Evolutionary conservation across 2,113 vertebrate genomes (phyloP), one percentile per base, ranked within the genome.

Genomic region (Dolichotis patagonum): DNA sequence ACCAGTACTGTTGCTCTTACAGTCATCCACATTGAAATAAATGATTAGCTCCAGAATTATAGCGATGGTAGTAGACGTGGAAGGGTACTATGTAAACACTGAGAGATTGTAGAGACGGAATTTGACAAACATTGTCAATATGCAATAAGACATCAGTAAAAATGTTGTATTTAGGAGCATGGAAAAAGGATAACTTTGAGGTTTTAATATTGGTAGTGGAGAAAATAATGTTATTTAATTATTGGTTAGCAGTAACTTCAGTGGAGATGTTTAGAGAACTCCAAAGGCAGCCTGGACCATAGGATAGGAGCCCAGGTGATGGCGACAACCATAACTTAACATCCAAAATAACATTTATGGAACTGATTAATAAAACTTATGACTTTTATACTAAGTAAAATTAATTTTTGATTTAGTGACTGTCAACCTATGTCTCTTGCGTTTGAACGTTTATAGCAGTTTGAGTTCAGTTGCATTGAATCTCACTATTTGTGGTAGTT

Each of bases 391-490:
- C 3, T 32, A 38, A 91, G 83, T 91, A 88, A 88, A 91, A 54
- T 95, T 60, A 52, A 95, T 86, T 91, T 77, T 87, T 90, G 88
- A 69, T 49, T 46, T 75, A 84, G 65, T 67, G 10, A 52, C 41
- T 69, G 32, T 24, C 41, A 96, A 3, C 20, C 62, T 80, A 46
- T 20, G 54, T 87, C 41, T 60, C 73, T 90, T 7, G 4, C 12
- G 88, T 95, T 85, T 88, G 54, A 96, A 81, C 19, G 35, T 82
- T 84, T 81, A 38, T 49, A 84, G 8, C 87, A 69, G 75, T 92
- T 91, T 95, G 49, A 56, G 43, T 88, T 62, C n/a, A 17, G 7
- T 32, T 98, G 26, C 12, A 28, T 30, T 71, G 81, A 92, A 63
- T 49, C 71, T 92, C 90, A 63, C 88, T 93, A 75, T 54, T 26